Conservation (phyloP, 1,140 invertebrate species). For the Sipha flava region DNA sequence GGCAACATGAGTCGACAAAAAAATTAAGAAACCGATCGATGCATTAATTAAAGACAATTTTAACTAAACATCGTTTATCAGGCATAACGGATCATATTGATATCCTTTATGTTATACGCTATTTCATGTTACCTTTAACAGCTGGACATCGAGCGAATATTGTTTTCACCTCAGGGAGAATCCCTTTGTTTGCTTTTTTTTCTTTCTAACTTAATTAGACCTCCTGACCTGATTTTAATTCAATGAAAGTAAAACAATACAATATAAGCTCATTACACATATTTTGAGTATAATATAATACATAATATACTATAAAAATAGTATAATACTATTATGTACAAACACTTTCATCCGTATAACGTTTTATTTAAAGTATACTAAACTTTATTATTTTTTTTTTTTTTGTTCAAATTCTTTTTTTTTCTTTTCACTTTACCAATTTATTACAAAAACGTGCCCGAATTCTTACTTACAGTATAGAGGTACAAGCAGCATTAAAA, state of each 20-base stretch:
- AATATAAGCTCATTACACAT: neutral
- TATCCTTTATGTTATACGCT: slow-evolving; percentile 20
- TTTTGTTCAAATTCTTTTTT: neutral
- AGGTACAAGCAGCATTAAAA: neutral
- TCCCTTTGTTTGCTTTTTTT: slow-evolving; percentile 20
- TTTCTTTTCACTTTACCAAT: neutral
- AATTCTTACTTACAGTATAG: slow-evolving; percentile 24
- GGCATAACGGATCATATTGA: neutral
- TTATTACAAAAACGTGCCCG: slow-evolving; percentile 27
- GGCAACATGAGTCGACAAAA: neutral
- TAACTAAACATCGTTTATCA: slow-evolving; percentile 32
- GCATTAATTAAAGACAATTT: slow-evolving; percentile 30
- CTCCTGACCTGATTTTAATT: neutral
- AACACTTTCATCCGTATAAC: neutral
- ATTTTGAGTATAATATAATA: neutral
- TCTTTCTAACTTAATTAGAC: neutral
- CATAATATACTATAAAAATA: neutral
- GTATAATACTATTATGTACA: neutral
- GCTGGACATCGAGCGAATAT: slow-evolving; percentile 23
- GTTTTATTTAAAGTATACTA: neutral
- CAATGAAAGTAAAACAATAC: slow-evolving; percentile 10
- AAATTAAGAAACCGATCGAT: neutral
- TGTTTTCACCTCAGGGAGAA: slow-evolving; percentile 20
- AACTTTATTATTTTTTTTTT: slow-evolving; percentile 17
- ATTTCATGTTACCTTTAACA: slow-evolving; percentile 15